These are phyloP conservation scores for Chrysogorgia sp. DNA, from an alignment of 92 coral and sea anemone species.

Conservation along the genomic window DNA sequence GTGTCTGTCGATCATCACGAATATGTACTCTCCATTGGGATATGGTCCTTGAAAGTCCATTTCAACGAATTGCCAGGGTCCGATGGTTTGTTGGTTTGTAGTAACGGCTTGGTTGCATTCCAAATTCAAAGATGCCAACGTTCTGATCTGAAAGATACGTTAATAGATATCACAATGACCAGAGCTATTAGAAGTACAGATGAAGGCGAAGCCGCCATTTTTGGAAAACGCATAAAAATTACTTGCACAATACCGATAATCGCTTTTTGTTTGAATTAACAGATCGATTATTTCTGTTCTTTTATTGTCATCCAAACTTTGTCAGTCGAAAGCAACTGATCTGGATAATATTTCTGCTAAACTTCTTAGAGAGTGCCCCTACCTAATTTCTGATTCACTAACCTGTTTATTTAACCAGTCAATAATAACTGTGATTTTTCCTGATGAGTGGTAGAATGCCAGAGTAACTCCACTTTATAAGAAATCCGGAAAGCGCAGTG, in stretches of 20 bases:
- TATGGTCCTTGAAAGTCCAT: slow-evolving; percentile 26
- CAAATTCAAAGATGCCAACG: too few relatives aligned
- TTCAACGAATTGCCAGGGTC: slow-evolving; percentile 28
- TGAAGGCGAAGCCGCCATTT: too few relatives aligned
- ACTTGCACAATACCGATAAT: too few relatives aligned
- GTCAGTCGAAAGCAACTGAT: not conserved
- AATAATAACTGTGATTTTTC: not conserved
- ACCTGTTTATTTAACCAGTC: not conserved
- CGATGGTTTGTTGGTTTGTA: slow-evolving; percentile 11
- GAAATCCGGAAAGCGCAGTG: too few relatives aligned
- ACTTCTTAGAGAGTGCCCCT: not conserved
- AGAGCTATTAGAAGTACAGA: too few relatives aligned
- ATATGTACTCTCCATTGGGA: slow-evolving; percentile 33
- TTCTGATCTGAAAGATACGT: too few relatives aligned
- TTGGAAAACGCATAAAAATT: too few relatives aligned
- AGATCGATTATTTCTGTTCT: too few relatives aligned
- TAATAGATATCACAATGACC: too few relatives aligned
- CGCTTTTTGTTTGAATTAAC: too few relatives aligned
- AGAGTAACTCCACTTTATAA: too few relatives aligned
- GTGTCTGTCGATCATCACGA: slow-evolving; percentile 34
- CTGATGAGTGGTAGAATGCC: not conserved
- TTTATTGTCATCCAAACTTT: not conserved
- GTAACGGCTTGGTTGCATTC: slow-evolving; percentile 15
- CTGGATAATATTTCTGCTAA: slow-evolving; percentile 5
- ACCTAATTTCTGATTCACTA: not conserved